phyloP scores from a whole-genome alignment of 2,888 invertebrate genomes.

The Cremastobaeus sp. region DNA sequence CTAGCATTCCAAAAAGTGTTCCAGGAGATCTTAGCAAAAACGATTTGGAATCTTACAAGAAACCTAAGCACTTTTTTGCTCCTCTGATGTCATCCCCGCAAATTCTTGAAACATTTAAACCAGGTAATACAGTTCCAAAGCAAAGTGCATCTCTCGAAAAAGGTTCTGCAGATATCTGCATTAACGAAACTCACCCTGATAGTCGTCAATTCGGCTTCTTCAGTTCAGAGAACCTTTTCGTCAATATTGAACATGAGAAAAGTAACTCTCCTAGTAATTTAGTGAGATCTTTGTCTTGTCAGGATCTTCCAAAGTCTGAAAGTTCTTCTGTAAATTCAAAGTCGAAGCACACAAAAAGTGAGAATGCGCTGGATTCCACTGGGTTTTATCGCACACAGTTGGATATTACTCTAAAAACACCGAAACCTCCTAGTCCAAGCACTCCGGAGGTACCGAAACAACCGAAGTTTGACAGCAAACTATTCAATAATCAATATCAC shows the following conservation, averaged over 20 bases:
- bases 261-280: conserved; percentile 62
- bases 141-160: conserved; percentile 53
- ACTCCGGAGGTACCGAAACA: conserved; percentile 71
- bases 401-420: conserved; percentile 72
- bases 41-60: conserved; percentile 45
- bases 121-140: no score
- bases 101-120: no score
- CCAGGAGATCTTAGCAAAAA: not conserved
- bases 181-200: conserved; percentile 67
- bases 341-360: conserved; percentile 68
- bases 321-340: conserved; percentile 60
- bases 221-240: conserved; percentile 70
- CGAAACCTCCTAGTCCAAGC: conserved; percentile 58
- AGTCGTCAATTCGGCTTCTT: conserved; percentile 63
- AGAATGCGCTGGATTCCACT: conserved; percentile 53
- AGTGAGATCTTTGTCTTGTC: conserved; percentile 73
- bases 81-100: no score
- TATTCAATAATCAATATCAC: conserved; percentile 72
- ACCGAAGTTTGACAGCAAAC: conserved; percentile 70
- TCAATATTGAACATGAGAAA: conserved; percentile 52
- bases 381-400: conserved; percentile 76
- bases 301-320: conserved; percentile 68
- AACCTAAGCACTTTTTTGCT: conserved; percentile 72
- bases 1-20: conserved; percentile 47
- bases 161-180: conserved; percentile 71